phyloP scores from a whole-genome alignment of 2,797 vertebrate genomes.

The Oryzias dopingdopingensis region DNA sequence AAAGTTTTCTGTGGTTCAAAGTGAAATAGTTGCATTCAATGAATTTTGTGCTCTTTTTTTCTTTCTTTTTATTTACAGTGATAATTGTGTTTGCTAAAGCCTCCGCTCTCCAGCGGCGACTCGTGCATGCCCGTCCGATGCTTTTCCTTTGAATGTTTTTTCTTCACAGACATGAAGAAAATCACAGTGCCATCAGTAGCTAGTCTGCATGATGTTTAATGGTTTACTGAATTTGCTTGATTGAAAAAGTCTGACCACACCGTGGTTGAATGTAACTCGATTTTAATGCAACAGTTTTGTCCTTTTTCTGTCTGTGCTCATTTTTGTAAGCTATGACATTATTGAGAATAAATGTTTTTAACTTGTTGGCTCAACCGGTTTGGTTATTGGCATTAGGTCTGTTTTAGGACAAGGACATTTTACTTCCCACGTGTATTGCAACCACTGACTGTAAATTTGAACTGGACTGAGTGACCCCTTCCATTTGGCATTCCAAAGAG shows the following conservation, averaged over 20 bases:
- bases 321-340: constrained; percentile 62
- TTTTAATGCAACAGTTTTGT: constrained; percentile 23
- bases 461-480: too few species aligned
- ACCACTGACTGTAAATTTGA: too few species aligned
- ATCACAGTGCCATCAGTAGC: constrained; percentile 49
- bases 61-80: constrained; percentile 18
- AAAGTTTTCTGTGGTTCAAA: constrained; percentile 52
- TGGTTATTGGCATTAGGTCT: neutral
- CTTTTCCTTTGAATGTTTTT: constrained; percentile 61
- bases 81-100: constrained; percentile 52
- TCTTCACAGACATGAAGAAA: constrained; percentile 49
- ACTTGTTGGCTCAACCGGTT: constrained; percentile 49
- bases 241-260: neutral
- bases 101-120: constrained; percentile 38
- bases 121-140: constrained; percentile 44
- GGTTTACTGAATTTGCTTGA: constrained; percentile 19
- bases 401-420: too few species aligned
- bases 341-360: constrained; percentile 73
- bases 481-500: too few species aligned
- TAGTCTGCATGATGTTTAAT: constrained; percentile 41
- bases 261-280: constrained; percentile 56
- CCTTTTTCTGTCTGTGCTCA: constrained; percentile 22
- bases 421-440: too few species aligned
- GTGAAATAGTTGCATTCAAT: constrained; percentile 48
- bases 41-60: constrained; percentile 39